These are phyloP conservation scores for Macrosteles quadrilineatus DNA, from an alignment of 1,140 invertebrate species.

Conservation along the genomic window DNA sequence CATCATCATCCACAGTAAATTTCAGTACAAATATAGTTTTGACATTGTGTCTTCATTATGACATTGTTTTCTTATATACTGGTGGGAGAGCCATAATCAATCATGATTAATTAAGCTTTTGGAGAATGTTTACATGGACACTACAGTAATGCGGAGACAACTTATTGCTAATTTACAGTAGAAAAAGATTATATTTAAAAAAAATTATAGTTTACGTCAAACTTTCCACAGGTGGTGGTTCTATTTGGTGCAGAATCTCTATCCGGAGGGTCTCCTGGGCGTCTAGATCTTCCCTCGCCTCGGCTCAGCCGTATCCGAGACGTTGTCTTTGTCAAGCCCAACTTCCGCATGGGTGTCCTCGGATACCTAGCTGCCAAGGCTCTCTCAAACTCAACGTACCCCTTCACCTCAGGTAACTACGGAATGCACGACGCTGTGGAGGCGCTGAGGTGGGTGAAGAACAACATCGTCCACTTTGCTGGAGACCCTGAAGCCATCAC, in stretches of 20 bases:
- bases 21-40: no score
- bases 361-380: slow-evolving; percentile 75
- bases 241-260: slow-evolving; percentile 75
- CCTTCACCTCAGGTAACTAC: slow-evolving; percentile 82
- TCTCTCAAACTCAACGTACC: slow-evolving; percentile 67
- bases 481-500: slow-evolving; percentile 75
- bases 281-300: slow-evolving; percentile 61
- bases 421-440: slow-evolving; percentile 77
- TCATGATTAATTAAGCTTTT: no score
- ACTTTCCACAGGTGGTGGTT: slow-evolving; percentile 68
- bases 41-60: no score
- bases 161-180: no score
- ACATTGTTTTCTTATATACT: no score
- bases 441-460: slow-evolving; percentile 76
- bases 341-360: slow-evolving; percentile 65
- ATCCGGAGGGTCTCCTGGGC: slow-evolving; percentile 68
- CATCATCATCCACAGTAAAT: no score
- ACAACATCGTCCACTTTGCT: slow-evolving; percentile 80
- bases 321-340: slow-evolving; percentile 80
- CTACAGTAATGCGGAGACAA: no score
- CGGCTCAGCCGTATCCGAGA: slow-evolving; percentile 69
- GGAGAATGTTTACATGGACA: no score
- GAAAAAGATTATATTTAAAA: no score
- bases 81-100: no score
- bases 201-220: no score